Conservation (phyloP, 2,797 vertebrate genomes). For the Halcyon smyrnensis region DNA sequence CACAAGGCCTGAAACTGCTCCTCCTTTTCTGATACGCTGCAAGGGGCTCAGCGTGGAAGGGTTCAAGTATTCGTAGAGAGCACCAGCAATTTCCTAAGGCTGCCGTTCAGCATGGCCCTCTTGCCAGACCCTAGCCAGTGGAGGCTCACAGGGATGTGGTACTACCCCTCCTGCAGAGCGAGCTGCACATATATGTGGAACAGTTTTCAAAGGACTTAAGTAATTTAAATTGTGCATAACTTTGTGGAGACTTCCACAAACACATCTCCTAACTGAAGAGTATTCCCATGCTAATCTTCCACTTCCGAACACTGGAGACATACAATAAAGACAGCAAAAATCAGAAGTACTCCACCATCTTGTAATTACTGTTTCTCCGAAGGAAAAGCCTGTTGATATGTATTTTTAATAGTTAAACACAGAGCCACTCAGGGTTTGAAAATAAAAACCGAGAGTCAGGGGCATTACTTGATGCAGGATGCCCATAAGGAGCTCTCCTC, state of each 20-base stretch:
- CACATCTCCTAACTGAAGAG: neutral
- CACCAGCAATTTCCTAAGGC: neutral
- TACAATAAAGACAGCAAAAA: neutral
- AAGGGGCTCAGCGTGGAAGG: neutral
- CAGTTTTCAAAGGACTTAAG: neutral
- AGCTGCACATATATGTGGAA: neutral
- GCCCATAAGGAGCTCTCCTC: neutral
- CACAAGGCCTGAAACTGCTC: neutral
- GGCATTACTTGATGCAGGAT: neutral
- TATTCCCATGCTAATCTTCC: neutral
- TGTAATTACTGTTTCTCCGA: neutral
- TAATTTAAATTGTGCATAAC: neutral
- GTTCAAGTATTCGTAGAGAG: neutral
- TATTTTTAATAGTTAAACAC: neutral
- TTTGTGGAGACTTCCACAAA: neutral
- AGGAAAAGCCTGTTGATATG: neutral
- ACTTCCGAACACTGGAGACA: neutral
- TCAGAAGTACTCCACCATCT: neutral
- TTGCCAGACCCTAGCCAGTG: neutral
- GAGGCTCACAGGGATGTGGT: neutral
- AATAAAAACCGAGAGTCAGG: neutral
- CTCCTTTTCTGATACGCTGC: neutral
- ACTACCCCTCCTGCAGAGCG: neutral
- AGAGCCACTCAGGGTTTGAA: neutral
- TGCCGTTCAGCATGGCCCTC: neutral